Evolutionary conservation across 2,888 invertebrate species (phyloP), one percentile per base, ranked within the genome.

Genomic region (Cheilosia vulpina): DNA sequence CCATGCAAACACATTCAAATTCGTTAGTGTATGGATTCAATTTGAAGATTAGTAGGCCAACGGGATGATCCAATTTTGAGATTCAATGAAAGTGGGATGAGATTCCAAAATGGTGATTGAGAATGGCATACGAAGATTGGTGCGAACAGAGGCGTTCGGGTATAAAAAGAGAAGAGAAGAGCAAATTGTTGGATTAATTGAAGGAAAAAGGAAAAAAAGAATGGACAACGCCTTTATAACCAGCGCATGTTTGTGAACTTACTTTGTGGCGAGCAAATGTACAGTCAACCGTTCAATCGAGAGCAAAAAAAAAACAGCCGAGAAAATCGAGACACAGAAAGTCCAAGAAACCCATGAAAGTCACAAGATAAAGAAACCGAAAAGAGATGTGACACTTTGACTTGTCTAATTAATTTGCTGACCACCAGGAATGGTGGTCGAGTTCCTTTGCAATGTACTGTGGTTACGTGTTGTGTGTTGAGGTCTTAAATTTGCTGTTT

Each of bases 41-140:
- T 73, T 84, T 79, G 63, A 43, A 69, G 69, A 71, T 76, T 81
- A 81, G 69, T 76, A 81, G 55, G 62, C 63, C 81, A 77, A 53
- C 34, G 58, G 45, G 53, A 63, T 80, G 68, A 77, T 82, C 65
- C 57, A 65, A 77, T 71, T 73, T 76, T 27, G n/a, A 58, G 43
- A 43, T 53, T 52, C 63, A 58, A 60, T 63, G 9, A 31, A 24
- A 63, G 65, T 69, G 19, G 47, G 50, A 38, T 38, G 38, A n/a
- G 21, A 58, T 52, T 53, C 60, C 62, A 62, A 43, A 52, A 72
- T 58, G 45, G 24, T 43, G 34, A 69, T 57, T 57, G 15, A 21
- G 55, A 50, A 47, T 50, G 38, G 38, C 21, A 47, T 34, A 45
- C 27, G 68, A 55, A 38, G 6, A 47, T 24, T 27, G 58, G 38